These are phyloP conservation scores for Papilio dardanus DNA, from an alignment of 1,140 invertebrate genomes.

Conservation along the genomic window DNA sequence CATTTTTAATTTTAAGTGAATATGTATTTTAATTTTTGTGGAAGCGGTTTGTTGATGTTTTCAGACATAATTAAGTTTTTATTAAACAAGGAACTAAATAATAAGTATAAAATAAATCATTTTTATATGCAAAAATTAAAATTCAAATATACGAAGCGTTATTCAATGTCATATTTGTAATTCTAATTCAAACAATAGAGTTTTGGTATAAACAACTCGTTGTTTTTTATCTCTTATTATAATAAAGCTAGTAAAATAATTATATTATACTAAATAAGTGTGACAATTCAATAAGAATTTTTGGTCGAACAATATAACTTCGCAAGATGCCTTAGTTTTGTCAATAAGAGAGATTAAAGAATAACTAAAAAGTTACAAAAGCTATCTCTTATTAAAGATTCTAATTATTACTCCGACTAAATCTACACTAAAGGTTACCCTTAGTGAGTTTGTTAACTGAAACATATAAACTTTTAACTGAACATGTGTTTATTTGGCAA, in stretches of 20 bases:
- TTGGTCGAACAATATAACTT: too few species aligned
- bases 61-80: background rate
- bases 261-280: background rate
- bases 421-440: background rate
- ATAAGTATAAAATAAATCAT: background rate
- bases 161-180: background rate
- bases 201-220: background rate
- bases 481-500: conserved; percentile 35
- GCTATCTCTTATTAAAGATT: too few species aligned
- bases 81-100: too few species aligned
- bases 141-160: background rate
- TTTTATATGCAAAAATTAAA: background rate
- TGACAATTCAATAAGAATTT: too few species aligned
- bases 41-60: background rate
- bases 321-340: too few species aligned
- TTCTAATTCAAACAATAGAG: background rate
- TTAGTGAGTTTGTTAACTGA: too few species aligned
- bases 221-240: background rate
- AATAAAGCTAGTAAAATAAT: background rate
- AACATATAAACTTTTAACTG: background rate
- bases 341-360: too few species aligned
- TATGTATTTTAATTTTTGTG: background rate
- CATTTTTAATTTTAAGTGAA: background rate
- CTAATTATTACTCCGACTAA: too few species aligned
- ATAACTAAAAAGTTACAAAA: too few species aligned